Conservation (phyloP, 92 coral and sea anemone species). For the Meandrina meandrites region DNA sequence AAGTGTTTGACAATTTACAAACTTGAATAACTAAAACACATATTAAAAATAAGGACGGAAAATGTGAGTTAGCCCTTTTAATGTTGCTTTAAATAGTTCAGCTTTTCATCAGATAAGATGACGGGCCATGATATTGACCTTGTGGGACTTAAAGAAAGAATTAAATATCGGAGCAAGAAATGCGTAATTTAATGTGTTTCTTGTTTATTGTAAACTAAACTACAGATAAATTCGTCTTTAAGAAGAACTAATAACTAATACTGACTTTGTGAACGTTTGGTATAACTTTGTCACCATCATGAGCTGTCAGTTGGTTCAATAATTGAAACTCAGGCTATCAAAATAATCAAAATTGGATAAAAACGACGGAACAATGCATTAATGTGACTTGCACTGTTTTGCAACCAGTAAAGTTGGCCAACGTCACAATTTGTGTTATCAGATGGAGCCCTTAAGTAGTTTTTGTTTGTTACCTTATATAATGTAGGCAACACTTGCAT, state of each 20-base stretch:
- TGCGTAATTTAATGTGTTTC: no score
- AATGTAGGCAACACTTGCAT: no score
- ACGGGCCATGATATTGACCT: neutral
- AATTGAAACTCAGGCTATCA: no score
- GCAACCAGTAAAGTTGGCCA: neutral
- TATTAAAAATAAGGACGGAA: no score
- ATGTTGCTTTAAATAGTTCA: neutral
- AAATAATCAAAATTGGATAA: neutral
- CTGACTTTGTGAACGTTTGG: neutral
- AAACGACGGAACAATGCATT: neutral
- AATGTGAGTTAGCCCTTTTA: neutral
- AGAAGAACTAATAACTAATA: no score
- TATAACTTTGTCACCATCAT: neutral
- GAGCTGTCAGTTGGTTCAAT: neutral
- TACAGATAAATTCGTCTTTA: no score
- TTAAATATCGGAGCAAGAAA: neutral
- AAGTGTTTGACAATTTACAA: no score
- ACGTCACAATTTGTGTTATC: neutral
- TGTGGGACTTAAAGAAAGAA: neutral
- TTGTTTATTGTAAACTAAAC: no score
- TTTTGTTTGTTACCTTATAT: no score
- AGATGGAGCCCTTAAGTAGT: neutral
- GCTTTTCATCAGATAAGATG: neutral
- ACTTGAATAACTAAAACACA: no score
- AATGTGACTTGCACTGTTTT: no score